Conservation (phyloP, 2,113 vertebrate genomes). For the Sphyrna mokarran region DNA sequence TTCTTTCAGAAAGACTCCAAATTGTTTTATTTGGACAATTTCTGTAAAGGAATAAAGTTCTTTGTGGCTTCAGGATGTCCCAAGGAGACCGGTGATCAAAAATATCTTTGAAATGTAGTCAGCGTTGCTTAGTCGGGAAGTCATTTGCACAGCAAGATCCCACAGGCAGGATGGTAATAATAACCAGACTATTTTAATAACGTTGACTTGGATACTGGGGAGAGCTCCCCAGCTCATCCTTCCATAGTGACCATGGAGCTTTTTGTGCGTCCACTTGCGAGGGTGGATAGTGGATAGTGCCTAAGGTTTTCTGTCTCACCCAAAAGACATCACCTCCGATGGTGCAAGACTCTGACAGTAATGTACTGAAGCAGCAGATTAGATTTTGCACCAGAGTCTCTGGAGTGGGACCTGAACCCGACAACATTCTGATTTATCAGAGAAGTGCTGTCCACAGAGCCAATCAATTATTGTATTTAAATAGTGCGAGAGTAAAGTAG, state of each 20-base stretch:
- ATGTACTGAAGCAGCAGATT: not conserved
- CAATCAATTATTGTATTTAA: not conserved
- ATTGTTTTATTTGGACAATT: not conserved
- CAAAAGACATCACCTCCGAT: not conserved
- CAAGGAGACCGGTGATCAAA: not conserved
- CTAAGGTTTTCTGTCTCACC: not conserved
- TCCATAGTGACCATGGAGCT: not conserved
- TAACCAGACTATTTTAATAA: not conserved
- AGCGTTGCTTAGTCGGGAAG: not conserved
- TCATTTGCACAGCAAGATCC: not conserved
- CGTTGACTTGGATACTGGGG: not conserved
- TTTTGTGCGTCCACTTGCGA: not conserved
- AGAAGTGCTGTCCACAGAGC: not conserved
- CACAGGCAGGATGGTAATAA: not conserved
- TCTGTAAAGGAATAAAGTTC: not conserved
- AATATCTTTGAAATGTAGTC: not conserved
- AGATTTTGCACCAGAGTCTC: not conserved
- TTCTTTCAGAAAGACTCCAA: not conserved
- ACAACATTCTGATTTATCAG: not conserved
- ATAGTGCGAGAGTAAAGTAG: not conserved
- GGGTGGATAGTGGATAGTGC: not conserved
- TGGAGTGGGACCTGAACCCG: not conserved
- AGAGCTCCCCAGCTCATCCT: not conserved
- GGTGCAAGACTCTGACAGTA: not conserved
- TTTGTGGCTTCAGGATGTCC: not conserved